phyloP scores from a whole-genome alignment of 2,888 invertebrate species.

The Amphipyra berbera region DNA sequence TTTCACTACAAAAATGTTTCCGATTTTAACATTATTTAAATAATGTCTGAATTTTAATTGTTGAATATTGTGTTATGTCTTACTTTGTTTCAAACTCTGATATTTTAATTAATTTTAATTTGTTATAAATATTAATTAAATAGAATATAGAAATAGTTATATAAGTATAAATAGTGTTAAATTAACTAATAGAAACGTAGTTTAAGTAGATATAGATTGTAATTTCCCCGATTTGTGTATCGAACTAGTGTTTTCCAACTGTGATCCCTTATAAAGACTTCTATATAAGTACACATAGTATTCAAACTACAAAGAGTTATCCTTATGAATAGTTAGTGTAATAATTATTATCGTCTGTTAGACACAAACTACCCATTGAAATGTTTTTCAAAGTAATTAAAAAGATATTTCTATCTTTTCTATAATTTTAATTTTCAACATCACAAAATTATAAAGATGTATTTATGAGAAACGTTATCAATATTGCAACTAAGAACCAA shows the following conservation, averaged over 20 bases:
- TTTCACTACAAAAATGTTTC: conserved; percentile 2
- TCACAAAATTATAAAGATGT: conserved; percentile 5
- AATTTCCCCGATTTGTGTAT: conserved; percentile 76
- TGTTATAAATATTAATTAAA: conserved; percentile 15
- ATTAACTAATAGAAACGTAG: conserved; percentile 40
- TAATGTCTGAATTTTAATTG: background rate
- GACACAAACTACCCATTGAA: conserved; percentile 38
- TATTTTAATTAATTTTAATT: conserved; percentile 13
- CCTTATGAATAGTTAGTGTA: conserved; percentile 66
- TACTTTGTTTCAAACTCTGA: conserved; percentile 3
- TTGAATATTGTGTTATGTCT: conserved; percentile 18
- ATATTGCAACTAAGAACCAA: conserved; percentile 13
- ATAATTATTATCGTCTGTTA: conserved; percentile 48
- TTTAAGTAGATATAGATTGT: conserved; percentile 56
- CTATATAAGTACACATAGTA: conserved; percentile 81
- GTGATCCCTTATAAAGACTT: conserved; percentile 90
- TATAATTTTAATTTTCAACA: conserved; percentile 23
- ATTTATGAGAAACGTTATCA: conserved; percentile 7
- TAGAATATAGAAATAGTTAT: conserved; percentile 12
- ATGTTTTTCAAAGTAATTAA: conserved; percentile 30
- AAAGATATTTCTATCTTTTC: conserved; percentile 23
- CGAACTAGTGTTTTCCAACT: conserved; percentile 88
- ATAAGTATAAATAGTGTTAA: conserved; percentile 39
- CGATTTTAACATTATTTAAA: background rate
- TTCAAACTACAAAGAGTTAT: conserved; percentile 66